Conservation (phyloP, 35 echinoderm and acorn worm species). For the Stichopus chloronotus region DNA sequence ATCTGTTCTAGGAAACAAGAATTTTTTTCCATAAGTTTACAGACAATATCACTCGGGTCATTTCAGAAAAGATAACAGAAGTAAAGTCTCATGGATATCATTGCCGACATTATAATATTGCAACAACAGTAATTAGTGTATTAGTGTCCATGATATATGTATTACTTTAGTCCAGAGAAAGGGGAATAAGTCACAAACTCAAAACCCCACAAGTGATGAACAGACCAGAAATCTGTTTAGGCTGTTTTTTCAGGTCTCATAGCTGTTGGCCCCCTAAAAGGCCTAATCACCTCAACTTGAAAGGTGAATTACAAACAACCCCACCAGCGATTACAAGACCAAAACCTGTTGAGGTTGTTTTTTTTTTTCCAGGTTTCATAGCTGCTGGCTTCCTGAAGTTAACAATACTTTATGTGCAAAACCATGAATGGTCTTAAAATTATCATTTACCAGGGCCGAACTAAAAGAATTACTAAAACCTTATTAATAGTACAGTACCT, state of each 20-base stretch:
- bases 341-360: not conserved
- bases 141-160: not conserved
- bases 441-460: not conserved
- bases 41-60: too few species aligned
- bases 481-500: not conserved
- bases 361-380: not conserved
- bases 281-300: too few species aligned
- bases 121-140: too few species aligned
- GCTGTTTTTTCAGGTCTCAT: not conserved
- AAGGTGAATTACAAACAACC: too few species aligned
- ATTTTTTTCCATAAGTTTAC: too few species aligned
- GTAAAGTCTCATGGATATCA: too few species aligned
- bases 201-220: not conserved
- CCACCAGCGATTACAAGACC: too few species aligned
- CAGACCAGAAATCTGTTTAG: not conserved
- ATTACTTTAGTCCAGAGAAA: not conserved
- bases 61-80: too few species aligned
- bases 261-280: not conserved
- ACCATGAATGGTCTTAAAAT: not conserved
- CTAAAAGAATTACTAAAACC: not conserved
- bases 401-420: conserved; percentile 23
- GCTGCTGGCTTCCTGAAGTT: not conserved
- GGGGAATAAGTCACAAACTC: not conserved
- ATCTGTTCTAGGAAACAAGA: too few species aligned
- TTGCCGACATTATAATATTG: too few species aligned